These are phyloP conservation scores for Epizoanthus ramosus DNA, from an alignment of 92 coral and sea anemone species.

Conservation along the genomic window DNA sequence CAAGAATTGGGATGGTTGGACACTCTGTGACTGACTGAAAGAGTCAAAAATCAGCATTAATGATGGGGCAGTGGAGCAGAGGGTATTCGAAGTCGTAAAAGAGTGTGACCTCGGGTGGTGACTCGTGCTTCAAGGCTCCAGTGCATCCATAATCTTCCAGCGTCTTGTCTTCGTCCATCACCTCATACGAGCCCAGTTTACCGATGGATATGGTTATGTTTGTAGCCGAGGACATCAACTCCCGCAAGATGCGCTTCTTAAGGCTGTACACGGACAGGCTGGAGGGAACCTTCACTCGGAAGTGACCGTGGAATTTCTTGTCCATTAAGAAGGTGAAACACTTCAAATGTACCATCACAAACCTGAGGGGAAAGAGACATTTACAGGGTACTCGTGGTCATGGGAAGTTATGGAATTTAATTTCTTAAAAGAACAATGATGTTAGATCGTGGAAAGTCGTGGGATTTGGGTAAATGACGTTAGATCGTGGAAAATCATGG, in stretches of 20 bases:
- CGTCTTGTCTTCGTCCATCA: conserved; percentile 50
- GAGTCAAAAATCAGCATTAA: conserved; percentile 58
- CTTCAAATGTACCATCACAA: conserved; percentile 55
- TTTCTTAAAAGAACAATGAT: too few species aligned
- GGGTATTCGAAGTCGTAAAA: conserved; percentile 82
- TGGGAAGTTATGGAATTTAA: too few species aligned
- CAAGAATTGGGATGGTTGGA: too few species aligned
- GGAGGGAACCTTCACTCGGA: conserved; percentile 61
- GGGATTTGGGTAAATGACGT: too few species aligned
- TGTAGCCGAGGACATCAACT: conserved; percentile 65
- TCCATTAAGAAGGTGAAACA: conserved; percentile 51
- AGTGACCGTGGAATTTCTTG: conserved; percentile 47
- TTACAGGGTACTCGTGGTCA: background rate
- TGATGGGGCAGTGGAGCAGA: conserved; percentile 68
- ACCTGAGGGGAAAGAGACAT: conserved; percentile 40
- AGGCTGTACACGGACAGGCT: conserved; percentile 73
- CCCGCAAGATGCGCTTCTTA: conserved; percentile 58
- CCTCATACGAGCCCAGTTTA: conserved; percentile 41
- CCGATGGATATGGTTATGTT: conserved; percentile 58
- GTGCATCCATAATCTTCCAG: conserved; percentile 65
- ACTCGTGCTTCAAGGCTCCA: conserved; percentile 57
- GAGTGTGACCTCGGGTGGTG: conserved; percentile 52
- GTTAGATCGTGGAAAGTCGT: too few species aligned
- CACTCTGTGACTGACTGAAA: too few species aligned
- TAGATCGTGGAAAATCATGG: too few species aligned